Percentiles rank a stretch among this genome's conserved stretches.
These are phyloP conservation scores for Drosophila kanapiae DNA, from an alignment of 1,140 invertebrate species.

Conservation along the genomic window DNA sequence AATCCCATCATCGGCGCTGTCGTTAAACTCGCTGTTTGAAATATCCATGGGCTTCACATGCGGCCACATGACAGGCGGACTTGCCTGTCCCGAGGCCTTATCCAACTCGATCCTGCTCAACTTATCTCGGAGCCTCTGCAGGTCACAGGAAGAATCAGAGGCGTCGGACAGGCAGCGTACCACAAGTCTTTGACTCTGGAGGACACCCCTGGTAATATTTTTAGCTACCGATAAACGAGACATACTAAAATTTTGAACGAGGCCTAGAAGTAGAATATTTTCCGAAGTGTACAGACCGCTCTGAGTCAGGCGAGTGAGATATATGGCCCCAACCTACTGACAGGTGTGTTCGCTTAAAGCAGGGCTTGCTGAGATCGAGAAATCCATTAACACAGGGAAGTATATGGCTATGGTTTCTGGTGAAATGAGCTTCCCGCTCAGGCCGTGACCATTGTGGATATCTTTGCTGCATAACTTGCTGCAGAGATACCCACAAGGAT, in stretches of 20 bases:
- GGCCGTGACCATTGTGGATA: not conserved
- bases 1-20: not conserved
- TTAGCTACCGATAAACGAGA: slow-evolving; percentile 11
- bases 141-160: not conserved
- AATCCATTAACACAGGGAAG: not conserved
- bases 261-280: not conserved
- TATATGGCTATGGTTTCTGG: not conserved
- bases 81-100: not conserved
- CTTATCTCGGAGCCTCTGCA: not conserved
- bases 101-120: not conserved
- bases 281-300: not conserved
- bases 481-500: not conserved
- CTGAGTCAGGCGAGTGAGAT: not conserved
- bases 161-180: slow-evolving; percentile 19
- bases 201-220: not conserved
- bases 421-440: not conserved
- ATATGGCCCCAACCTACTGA: not conserved
- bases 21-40: not conserved
- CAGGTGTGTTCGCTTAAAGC: not conserved
- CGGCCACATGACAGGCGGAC: not conserved
- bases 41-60: not conserved
- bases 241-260: slow-evolving; percentile 32
- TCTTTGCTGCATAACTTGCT: not conserved
- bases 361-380: slow-evolving; percentile 14
- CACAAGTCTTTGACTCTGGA: too few species aligned